Conservation (phyloP, 2,888 invertebrate species). For the Apamea anceps region DNA sequence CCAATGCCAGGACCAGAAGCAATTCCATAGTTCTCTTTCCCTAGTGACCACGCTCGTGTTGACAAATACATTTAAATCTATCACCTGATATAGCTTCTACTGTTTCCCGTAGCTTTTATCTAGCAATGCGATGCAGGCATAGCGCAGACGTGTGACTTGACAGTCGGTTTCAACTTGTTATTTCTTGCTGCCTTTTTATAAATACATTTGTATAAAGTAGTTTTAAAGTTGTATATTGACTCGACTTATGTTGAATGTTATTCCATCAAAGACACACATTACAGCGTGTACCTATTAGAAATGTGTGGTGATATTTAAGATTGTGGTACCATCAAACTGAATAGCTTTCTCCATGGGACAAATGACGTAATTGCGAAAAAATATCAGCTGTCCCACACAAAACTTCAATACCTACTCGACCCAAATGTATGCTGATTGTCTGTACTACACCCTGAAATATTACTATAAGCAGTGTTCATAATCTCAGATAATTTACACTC, state of each 20-base stretch:
- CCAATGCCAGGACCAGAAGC: not conserved
- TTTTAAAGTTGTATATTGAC: not conserved
- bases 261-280: not conserved
- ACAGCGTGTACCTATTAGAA: too few species aligned
- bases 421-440: too few species aligned
- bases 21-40: conserved; percentile 25
- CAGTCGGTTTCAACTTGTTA: conserved; percentile 52
- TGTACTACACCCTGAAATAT: too few species aligned
- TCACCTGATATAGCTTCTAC: conserved; percentile 63
- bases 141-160: conserved; percentile 51
- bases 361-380: too few species aligned
- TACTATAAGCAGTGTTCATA: too few species aligned
- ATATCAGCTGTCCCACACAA: not conserved
- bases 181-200: conserved; percentile 34
- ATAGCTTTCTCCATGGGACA: not conserved
- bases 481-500: too few species aligned
- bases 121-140: conserved; percentile 55
- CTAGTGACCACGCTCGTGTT: conserved; percentile 34
- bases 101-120: conserved; percentile 51
- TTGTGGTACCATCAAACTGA: not conserved
- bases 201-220: not conserved
- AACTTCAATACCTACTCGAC: too few species aligned
- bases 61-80: conserved; percentile 66
- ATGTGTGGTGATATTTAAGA: too few species aligned
- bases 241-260: too few species aligned